phyloP scores from a whole-genome alignment of 2,797 vertebrate species.

The Gymnodraco acuticeps region DNA sequence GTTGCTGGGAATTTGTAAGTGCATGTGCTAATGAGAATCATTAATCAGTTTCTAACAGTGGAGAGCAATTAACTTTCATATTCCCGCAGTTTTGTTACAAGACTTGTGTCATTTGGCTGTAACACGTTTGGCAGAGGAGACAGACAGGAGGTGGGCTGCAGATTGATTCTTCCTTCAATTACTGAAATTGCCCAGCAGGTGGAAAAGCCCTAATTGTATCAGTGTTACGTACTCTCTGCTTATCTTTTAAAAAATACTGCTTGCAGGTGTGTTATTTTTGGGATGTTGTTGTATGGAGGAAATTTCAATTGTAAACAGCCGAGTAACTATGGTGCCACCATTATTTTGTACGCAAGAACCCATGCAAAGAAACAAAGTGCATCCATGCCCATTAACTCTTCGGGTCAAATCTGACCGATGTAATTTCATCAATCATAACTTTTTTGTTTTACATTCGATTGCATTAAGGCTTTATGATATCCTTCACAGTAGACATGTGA shows the following conservation, averaged over 20 bases:
- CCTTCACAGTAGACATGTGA: no score
- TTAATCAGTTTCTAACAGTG: neutral
- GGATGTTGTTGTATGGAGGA: neutral
- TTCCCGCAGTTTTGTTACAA: slow-evolving; percentile 17
- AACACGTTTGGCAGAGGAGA: slow-evolving; percentile 26
- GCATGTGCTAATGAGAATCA: neutral
- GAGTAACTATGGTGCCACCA: neutral
- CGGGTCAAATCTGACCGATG: no score
- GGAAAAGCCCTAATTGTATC: neutral
- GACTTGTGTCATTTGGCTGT: slow-evolving; percentile 2
- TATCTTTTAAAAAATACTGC: neutral
- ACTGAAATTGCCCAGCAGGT: slow-evolving; percentile 48
- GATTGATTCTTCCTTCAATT: slow-evolving; percentile 12
- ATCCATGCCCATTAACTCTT: neutral
- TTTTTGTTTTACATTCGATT: no score
- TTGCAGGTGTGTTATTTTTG: slow-evolving; percentile 12
- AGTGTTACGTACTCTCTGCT: neutral
- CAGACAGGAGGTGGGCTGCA: slow-evolving; percentile 32
- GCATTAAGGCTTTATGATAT: no score
- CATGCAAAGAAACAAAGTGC: neutral
- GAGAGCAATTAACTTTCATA: neutral
- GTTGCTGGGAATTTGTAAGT: neutral
- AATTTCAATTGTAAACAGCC: neutral
- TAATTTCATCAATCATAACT: no score
- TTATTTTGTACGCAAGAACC: neutral